Evolutionary conservation across 1,140 invertebrate species (phyloP).

Genomic region (Paraescarpia echinospica): DNA sequence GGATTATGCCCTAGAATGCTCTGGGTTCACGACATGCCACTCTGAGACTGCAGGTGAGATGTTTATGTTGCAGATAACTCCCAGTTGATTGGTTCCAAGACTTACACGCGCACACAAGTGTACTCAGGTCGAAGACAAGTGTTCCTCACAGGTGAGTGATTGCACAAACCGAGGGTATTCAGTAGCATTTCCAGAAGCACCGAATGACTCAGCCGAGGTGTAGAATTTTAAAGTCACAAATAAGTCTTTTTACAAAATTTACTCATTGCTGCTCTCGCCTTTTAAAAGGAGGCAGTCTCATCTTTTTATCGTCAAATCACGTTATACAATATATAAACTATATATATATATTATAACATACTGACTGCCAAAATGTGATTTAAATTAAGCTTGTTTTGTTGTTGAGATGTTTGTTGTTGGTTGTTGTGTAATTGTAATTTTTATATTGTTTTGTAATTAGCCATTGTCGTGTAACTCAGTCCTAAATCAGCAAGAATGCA

Average conservation of each 20-base stretch:
- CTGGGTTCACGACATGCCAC: neutral
- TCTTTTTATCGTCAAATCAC: too few relatives aligned
- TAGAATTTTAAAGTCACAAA: too few relatives aligned
- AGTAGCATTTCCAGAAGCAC: too few relatives aligned
- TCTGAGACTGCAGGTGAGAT: neutral
- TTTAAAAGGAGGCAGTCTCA: neutral
- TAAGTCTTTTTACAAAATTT: neutral
- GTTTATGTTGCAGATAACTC: constrained; percentile 2
- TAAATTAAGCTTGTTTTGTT: neutral
- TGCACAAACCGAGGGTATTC: too few relatives aligned
- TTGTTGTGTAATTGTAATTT: neutral
- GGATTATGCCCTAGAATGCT: too few relatives aligned
- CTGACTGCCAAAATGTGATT: neutral
- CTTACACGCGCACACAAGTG: neutral
- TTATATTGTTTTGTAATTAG: neutral
- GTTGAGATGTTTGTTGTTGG: neutral
- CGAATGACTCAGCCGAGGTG: too few relatives aligned
- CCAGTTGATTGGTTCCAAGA: constrained; percentile 10
- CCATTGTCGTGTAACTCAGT: neutral
- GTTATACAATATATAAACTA: too few relatives aligned
- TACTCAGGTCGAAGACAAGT: neutral
- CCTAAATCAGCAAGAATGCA: neutral
- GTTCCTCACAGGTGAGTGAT: neutral
- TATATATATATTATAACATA: too few relatives aligned
- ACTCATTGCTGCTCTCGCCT: neutral